These are phyloP conservation scores for Tetranychus truncatus DNA, from an alignment of 2,888 invertebrate species.

Conservation along the genomic window DNA sequence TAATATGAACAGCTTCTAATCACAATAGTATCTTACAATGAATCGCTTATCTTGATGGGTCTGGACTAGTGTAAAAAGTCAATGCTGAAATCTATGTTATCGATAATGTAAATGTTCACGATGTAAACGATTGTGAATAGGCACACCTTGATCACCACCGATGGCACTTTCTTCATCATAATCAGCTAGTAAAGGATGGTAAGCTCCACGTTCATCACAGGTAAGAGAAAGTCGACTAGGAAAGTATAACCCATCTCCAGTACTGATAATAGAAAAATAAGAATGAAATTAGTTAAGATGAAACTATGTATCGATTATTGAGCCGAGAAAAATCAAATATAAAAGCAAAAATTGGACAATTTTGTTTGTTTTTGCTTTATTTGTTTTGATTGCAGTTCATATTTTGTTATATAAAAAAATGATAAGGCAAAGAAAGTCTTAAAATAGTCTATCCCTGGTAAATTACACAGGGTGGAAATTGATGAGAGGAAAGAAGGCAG, in stretches of 20 bases:
- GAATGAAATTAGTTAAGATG: too few relatives aligned
- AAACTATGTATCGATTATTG: background rate
- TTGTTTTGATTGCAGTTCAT: background rate
- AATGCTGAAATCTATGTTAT: too few relatives aligned
- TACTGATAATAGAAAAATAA: background rate
- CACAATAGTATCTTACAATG: too few relatives aligned
- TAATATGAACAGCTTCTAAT: too few relatives aligned
- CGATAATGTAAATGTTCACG: background rate
- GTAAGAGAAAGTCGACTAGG: background rate
- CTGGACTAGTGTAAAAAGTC: too few relatives aligned
- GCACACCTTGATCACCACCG: background rate
- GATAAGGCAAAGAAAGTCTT: too few relatives aligned
- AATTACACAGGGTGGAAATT: too few relatives aligned
- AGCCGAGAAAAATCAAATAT: background rate
- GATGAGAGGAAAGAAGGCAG: too few relatives aligned
- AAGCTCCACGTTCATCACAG: background rate
- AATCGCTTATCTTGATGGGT: too few relatives aligned
- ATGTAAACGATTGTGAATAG: background rate
- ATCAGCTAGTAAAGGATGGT: constrained; percentile 1
- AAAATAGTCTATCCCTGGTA: too few relatives aligned
- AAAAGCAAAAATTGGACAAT: background rate
- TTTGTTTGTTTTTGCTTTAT: background rate
- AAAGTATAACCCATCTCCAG: background rate
- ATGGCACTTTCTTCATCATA: constrained; percentile 7
- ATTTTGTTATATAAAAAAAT: too few relatives aligned